phyloP scores from a whole-genome alignment of 2,797 vertebrate species.

The Malurus leucopterus region DNA sequence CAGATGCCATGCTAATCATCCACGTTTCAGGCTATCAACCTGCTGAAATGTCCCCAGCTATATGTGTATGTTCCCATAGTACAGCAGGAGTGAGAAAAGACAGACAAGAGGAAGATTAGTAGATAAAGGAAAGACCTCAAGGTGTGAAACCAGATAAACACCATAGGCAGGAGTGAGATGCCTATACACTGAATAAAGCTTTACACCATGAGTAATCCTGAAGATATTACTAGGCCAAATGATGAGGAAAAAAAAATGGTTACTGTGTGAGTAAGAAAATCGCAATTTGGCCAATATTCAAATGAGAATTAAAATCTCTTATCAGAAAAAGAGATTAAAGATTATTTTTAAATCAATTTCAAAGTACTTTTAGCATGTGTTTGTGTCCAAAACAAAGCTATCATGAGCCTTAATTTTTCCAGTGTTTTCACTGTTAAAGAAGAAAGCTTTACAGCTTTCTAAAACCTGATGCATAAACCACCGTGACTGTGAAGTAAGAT shows the following conservation, averaged over 20 bases:
- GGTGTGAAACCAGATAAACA: not conserved
- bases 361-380: slow-evolving; percentile 11
- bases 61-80: not conserved
- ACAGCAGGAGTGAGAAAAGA: not conserved
- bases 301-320: slow-evolving; percentile 19
- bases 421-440: slow-evolving; percentile 27
- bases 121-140: not conserved
- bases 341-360: not conserved
- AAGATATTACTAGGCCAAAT: not conserved
- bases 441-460: slow-evolving; percentile 31
- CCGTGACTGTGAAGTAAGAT: not conserved
- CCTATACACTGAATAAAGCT: not conserved
- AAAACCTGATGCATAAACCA: slow-evolving; percentile 9
- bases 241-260: not conserved
- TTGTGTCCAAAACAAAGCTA: slow-evolving; percentile 42
- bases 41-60: not conserved
- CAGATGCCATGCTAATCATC: not conserved
- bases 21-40: not conserved
- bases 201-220: not conserved
- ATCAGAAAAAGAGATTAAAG: slow-evolving; percentile 46
- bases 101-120: not conserved
- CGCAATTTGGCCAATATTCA: slow-evolving; percentile 6
- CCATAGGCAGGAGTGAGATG: not conserved
- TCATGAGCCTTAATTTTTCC: not conserved
- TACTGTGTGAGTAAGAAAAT: not conserved